A percentile compares a stretch with the other conserved stretches of the same genome.
These are phyloP conservation scores for Thamnaconus septentrionalis DNA, from an alignment of 2,113 vertebrate species.

Conservation along the genomic window DNA sequence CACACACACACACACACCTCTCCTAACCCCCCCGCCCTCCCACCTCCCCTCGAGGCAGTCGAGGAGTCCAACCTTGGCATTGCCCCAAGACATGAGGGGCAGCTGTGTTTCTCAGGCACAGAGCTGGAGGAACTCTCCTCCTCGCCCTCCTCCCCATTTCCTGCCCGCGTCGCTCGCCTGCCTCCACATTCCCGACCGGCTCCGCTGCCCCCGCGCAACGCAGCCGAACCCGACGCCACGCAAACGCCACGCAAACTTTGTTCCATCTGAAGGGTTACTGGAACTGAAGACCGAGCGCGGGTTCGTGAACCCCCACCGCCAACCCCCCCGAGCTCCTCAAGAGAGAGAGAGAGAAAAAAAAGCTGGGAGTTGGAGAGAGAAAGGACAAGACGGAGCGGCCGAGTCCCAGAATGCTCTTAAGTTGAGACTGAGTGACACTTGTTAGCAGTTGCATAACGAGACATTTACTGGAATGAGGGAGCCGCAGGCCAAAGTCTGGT, in stretches of 20 bases:
- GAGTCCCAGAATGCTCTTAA: constrained; percentile 37
- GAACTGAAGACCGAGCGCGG: too few species aligned
- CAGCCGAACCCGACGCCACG: not conserved
- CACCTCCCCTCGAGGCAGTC: constrained; percentile 28
- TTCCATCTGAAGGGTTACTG: constrained; percentile 34
- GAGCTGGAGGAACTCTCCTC: constrained; percentile 44
- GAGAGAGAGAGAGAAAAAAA: constrained; percentile 18
- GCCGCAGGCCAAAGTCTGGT: constrained; percentile 78
- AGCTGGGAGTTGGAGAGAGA: constrained; percentile 6
- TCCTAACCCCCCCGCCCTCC: not conserved
- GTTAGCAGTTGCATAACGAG: constrained; percentile 78
- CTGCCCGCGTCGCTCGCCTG: constrained; percentile 39
- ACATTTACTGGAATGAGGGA: constrained; percentile 79
- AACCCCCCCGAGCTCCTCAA: too few species aligned
- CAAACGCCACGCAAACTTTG: constrained; percentile 40
- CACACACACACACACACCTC: too few species aligned
- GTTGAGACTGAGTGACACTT: constrained; percentile 76
- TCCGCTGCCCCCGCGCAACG: too few species aligned
- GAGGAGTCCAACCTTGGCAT: constrained; percentile 58
- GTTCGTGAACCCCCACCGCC: too few species aligned
- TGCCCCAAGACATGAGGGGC: constrained; percentile 67
- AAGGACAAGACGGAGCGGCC: constrained; percentile 12
- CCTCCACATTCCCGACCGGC: constrained; percentile 8
- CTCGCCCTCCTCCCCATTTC: constrained; percentile 60
- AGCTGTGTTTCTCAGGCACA: constrained; percentile 68